Evolutionary conservation across 2,888 invertebrate species (phyloP), one percentile per base, ranked within the genome.

Genomic region (Phyllotreta cruciferae): DNA sequence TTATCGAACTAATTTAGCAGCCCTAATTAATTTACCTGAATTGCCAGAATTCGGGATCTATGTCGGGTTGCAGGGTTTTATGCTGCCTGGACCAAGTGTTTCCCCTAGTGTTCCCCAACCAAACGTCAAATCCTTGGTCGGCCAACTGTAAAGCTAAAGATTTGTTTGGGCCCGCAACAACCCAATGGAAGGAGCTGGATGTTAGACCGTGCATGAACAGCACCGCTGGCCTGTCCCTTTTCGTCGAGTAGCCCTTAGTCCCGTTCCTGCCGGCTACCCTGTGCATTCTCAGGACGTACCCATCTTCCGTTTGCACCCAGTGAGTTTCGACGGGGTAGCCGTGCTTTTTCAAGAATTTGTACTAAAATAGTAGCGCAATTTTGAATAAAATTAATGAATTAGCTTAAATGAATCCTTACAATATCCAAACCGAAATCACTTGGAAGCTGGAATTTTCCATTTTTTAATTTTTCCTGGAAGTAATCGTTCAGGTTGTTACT

Each of bases 71-170:
- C 74, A 83, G 70, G 0, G 78, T 76, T 0, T 76, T 69, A 72
- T 92, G 91, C 1, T 76, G 80, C 8, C 85, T 83, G 0, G 87
- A 86, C 76, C 89, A 91, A 14, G 82, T 83, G 75, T 88, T 93
- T 6, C 94, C 94, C 3, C 94, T 86, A 13, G 86, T 86, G 76
- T 94, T 94, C 0, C 91, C 90, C 82, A 94, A 81, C 94, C 94
- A 94, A 0, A 91, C 90, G 67, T 91, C 91, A 71, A 85, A 90
- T n/a, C 90, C 89, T 71, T 83, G 82, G 71, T 90, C 88, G 6
- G 88, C 86, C 1, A 91, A 78, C 7, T 85, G 73, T 71, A 77
- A 82, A 0, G 74, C 82, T 10, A 93, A 82, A 49, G 86, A 87
- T 65, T 84, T 84, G 41, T 87, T 84, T 0, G 89, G 89, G 0